A percentile compares a stretch with the other conserved stretches of the same genome.
Evolutionary conservation across 2,113 vertebrate species (phyloP).

Genomic region (Galbula dea): DNA sequence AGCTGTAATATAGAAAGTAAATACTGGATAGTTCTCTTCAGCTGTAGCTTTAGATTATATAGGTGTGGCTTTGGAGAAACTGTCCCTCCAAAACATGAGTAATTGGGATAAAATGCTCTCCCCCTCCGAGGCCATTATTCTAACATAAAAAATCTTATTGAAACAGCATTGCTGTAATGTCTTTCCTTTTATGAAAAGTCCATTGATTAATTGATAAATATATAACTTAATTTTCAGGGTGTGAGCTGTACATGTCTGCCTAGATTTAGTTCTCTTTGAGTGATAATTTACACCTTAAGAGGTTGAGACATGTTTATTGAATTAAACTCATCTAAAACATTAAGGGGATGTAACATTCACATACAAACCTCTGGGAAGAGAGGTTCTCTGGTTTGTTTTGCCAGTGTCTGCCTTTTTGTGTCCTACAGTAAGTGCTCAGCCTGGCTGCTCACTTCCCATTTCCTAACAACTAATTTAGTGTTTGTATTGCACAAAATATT

Average conservation of each 20-base stretch:
- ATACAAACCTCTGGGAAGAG: not conserved
- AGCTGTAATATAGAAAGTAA: not conserved
- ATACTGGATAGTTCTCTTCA: not conserved
- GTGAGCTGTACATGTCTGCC: not conserved
- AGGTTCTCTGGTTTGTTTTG: not conserved
- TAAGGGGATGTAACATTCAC: not conserved
- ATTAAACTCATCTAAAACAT: not conserved
- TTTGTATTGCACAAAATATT: not conserved
- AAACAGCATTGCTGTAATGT: not conserved
- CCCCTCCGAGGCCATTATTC: not conserved
- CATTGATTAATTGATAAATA: not conserved
- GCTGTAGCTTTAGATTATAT: not conserved
- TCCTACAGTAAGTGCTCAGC: not conserved
- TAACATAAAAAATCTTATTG: not conserved
- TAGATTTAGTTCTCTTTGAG: not conserved
- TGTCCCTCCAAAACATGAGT: not conserved
- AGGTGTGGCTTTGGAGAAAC: not conserved
- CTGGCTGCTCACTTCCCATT: not conserved
- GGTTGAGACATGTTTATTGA: not conserved
- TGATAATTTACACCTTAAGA: not conserved
- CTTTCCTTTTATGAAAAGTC: not conserved
- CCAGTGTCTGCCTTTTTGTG: not conserved
- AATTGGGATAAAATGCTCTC: not conserved
- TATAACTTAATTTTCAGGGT: not conserved
- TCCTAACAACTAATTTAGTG: not conserved